Base-by-base conservation (phyloP, 2,113 vertebrate genomes). In the Oreocharis arfaki region DNA sequence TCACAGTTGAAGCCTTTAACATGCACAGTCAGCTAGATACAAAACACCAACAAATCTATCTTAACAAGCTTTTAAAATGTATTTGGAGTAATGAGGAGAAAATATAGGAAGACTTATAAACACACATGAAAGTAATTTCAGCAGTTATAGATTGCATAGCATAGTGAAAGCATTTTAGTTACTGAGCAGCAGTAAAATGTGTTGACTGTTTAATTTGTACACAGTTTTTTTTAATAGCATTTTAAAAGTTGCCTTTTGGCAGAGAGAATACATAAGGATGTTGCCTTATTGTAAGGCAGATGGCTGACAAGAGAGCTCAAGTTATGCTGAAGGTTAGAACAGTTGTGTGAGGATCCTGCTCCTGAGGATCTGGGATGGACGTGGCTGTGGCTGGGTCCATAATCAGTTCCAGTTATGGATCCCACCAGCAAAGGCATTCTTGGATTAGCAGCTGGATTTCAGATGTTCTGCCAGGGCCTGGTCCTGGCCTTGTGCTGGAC, bases 191-290 rank as follows among this genome's bases (percentile, higher is more conserved):
- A 42, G 57, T 75, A 85, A 96, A 85, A 83, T 23, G 80, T 53
- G 68, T 80, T 91, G 71, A 39, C 86, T 93, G 9, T 75, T 96
- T 89, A 77, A 81, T 93, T 95, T 92, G 94, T 87, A 68, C 79
- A 61, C 30, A 42, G 55, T 53, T 84, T 89, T 89, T 61, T 80
- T 87, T 32, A 81, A 95, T 82, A 78, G 91, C 80, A 61, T 76
- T 90, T 89, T 79, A 55, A 68, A 94, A 90, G 71, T 94, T 96
- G 92, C 80, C 90, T 95, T 90, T 96, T 96, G 93, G 86, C 49
- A 1, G 88, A 78, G 53, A 50, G 82, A 77, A 85, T 64, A n/a
- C 55, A 28, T 76, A 53, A 96, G 89, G 70, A 55, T 50, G 55
- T 65, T 8, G 33, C 14, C 32, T 68, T 82, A 37, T 44, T 76